phyloP scores from a whole-genome alignment of 2,113 vertebrate species.

The Grantiella picta region DNA sequence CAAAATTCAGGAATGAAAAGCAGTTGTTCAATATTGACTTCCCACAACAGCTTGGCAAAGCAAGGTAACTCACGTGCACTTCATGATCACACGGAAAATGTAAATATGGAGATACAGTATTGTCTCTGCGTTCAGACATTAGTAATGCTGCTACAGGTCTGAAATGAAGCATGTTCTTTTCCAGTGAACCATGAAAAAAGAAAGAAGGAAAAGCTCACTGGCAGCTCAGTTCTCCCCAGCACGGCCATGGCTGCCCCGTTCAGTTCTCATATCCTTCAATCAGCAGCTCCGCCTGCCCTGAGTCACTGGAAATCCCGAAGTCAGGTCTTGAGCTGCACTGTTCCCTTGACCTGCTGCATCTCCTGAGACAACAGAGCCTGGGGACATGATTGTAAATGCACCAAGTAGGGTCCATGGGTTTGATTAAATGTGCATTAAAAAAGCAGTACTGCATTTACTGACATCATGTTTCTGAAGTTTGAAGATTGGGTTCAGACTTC shows the following conservation, averaged over 20 bases:
- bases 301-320: not conserved
- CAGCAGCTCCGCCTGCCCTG: not conserved
- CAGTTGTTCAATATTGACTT: not conserved
- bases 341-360: not conserved
- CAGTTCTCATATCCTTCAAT: not conserved
- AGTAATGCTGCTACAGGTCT: not conserved
- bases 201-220: not conserved
- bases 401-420: not conserved
- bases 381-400: rapidly evolving
- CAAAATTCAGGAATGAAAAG: not conserved
- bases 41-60: not conserved
- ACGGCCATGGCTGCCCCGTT: not conserved
- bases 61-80: not conserved
- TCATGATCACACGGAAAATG: not conserved
- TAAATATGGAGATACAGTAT: not conserved
- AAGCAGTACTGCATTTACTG: not conserved
- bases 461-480: not conserved
- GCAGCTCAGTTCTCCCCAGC: not conserved
- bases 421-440: not conserved
- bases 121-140: not conserved
- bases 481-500: not conserved
- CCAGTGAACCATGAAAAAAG: not conserved
- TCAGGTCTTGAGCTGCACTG: not conserved
- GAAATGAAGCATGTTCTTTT: not conserved
- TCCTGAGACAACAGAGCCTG: not conserved